A percentile compares a stretch with the other conserved stretches of the same genome.
Evolutionary conservation across 2,797 vertebrate species (phyloP).

Genomic region (Saguinus oedipus): DNA sequence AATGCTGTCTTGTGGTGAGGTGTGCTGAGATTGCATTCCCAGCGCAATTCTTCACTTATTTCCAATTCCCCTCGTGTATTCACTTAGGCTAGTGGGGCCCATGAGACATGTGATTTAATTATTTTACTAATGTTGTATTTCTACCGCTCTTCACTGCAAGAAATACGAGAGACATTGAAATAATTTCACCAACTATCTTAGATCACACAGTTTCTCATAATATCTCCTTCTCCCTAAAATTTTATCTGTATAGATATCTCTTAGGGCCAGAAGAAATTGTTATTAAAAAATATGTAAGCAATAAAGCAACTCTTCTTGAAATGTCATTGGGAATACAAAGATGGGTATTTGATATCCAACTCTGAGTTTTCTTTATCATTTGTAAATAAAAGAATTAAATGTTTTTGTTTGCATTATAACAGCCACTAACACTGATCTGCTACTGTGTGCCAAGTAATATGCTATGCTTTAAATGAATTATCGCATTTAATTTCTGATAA

Average conservation of each 20-base stretch:
- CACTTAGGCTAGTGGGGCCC: neutral
- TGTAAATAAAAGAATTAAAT: neutral
- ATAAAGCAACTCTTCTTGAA: neutral
- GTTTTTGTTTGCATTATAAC: neutral
- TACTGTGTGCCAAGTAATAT: neutral
- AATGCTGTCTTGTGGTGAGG: neutral
- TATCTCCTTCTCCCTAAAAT: neutral
- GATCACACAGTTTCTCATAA: neutral
- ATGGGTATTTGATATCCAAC: neutral
- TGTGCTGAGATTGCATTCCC: no score
- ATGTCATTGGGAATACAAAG: neutral
- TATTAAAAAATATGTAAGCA: neutral
- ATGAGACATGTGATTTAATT: neutral
- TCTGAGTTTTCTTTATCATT: neutral
- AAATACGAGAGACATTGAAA: neutral
- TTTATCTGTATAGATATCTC: neutral
- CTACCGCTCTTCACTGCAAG: neutral
- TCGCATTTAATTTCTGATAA: neutral
- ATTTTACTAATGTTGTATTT: neutral
- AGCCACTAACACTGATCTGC: neutral
- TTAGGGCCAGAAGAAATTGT: neutral
- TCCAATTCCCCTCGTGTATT: neutral
- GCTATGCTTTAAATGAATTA: neutral
- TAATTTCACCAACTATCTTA: neutral
- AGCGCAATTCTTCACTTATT: fast-evolving